phyloP scores from a whole-genome alignment of 2,113 vertebrate genomes.

The Polypterus bichir region DNA sequence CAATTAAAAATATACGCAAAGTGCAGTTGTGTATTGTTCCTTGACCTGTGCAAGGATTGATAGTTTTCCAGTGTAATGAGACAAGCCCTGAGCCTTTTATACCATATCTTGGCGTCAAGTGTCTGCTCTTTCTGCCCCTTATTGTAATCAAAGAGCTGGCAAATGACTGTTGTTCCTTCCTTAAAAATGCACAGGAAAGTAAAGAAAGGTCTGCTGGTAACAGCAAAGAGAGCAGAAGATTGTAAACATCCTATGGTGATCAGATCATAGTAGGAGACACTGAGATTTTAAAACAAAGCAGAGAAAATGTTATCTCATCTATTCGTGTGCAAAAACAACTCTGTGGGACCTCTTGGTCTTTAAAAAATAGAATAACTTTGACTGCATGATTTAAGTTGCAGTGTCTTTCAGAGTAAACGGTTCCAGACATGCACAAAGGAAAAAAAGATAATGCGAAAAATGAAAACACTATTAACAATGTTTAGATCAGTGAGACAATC shows the following conservation, averaged over 20 bases:
- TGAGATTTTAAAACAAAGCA: conserved; percentile 38
- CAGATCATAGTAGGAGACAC: conserved; percentile 35
- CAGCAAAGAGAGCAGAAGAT: conserved; percentile 22
- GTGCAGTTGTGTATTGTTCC: too few species aligned
- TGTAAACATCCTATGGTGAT: conserved; percentile 38
- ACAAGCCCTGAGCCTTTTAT: background rate
- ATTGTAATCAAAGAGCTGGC: conserved; percentile 24
- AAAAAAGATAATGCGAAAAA: background rate
- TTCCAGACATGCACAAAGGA: conserved; percentile 35
- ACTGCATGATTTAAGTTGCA: conserved; percentile 14
- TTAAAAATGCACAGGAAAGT: conserved; percentile 43
- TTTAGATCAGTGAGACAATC: too few species aligned
- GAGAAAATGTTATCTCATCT: conserved; percentile 34
- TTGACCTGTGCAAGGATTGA: too few species aligned
- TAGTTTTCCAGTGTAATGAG: too few species aligned
- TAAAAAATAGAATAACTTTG: conserved; percentile 25
- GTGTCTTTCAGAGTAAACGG: conserved; percentile 11
- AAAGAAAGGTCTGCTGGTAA: conserved; percentile 31
- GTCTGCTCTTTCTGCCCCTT: conserved; percentile 20
- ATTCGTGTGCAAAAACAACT: conserved; percentile 25
- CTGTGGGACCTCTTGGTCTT: conserved; percentile 27
- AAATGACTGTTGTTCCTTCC: conserved; percentile 27
- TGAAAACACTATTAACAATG: too few species aligned
- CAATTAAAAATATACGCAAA: too few species aligned
- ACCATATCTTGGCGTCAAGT: conserved; percentile 13